Conservation (phyloP, 1,140 invertebrate species). For the Lepidurus packardi region DNA sequence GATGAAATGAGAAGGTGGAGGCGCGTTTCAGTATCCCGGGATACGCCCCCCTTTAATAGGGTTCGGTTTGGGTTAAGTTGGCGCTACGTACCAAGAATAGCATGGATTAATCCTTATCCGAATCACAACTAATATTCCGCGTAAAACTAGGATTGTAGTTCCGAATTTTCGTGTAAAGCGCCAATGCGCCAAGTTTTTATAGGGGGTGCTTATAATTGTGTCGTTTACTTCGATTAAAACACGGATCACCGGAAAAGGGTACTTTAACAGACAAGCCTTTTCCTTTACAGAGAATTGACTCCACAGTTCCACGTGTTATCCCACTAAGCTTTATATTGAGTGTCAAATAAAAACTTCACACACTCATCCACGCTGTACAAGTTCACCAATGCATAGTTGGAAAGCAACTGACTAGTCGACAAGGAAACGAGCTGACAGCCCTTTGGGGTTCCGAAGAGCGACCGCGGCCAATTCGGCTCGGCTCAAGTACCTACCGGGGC, state of each 20-base stretch:
- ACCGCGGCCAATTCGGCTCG: background rate
- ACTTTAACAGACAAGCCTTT: background rate
- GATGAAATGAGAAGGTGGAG: background rate
- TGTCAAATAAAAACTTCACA: background rate
- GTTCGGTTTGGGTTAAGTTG: background rate
- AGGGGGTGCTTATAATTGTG: too few species aligned
- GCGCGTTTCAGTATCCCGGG: background rate
- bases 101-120: conserved; percentile 4
- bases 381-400: background rate
- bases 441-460: background rate
- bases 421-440: conserved; percentile 2
- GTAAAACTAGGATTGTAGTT: background rate
- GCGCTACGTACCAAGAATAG: background rate
- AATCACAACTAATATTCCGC: background rate
- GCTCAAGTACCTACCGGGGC: background rate
- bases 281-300: background rate
- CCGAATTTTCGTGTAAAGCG: too few species aligned
- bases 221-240: too few species aligned
- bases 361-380: background rate
- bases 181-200: too few species aligned
- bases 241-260: too few species aligned
- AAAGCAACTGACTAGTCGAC: conserved; percentile 9
- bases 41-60: background rate
- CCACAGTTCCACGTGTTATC: background rate
- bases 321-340: background rate